phyloP scores from a whole-genome alignment of 2,113 vertebrate genomes.

The Toxotes jaculatrix region DNA sequence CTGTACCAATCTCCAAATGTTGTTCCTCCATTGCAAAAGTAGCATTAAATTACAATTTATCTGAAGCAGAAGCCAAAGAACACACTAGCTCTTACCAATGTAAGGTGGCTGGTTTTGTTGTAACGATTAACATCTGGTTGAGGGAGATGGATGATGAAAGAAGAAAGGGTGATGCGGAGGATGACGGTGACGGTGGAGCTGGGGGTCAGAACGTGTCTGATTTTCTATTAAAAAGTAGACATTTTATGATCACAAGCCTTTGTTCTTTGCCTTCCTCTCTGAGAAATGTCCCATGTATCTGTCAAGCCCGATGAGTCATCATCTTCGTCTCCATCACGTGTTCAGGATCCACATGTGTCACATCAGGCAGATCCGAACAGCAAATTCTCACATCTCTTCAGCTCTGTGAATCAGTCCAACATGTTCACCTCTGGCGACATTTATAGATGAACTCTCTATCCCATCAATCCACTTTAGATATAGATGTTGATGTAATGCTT shows the following conservation, averaged over 20 bases:
- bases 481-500: constrained; percentile 7
- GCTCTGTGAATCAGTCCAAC: neutral
- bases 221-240: constrained; percentile 18
- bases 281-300: constrained; percentile 18
- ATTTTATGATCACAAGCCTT: constrained; percentile 13
- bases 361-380: constrained; percentile 2
- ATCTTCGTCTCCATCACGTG: constrained; percentile 18
- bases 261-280: constrained; percentile 1
- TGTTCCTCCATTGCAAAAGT: constrained; percentile 25
- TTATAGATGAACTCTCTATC: constrained; percentile 6
- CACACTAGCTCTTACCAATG: constrained; percentile 14
- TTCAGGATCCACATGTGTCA: constrained; percentile 27
- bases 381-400: constrained; percentile 31
- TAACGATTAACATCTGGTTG: constrained; percentile 43
- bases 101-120: constrained; percentile 12
- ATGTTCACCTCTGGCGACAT: constrained; percentile 33
- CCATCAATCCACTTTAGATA: neutral
- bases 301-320: constrained; percentile 45
- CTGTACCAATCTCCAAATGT: neutral
- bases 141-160: constrained; percentile 2
- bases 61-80: constrained; percentile 28
- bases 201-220: constrained; percentile 16
- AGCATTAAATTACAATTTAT: constrained; percentile 32
- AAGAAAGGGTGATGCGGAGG: neutral
- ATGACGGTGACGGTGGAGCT: neutral